Evolutionary conservation across 2,888 invertebrate species (phyloP).

Genomic region (Tridacna gigas): DNA sequence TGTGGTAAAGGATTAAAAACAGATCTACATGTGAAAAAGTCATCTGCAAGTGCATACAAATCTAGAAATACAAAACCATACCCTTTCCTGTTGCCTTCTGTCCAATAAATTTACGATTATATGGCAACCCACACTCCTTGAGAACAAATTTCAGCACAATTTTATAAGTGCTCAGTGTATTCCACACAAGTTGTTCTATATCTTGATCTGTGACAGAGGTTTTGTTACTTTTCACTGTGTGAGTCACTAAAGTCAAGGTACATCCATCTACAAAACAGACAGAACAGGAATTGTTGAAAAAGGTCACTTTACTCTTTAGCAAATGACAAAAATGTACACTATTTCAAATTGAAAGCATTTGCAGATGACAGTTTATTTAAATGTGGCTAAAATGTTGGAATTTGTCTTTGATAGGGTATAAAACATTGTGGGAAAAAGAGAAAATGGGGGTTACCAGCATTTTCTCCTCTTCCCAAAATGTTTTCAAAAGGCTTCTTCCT

Average conservation of each 20-base stretch:
- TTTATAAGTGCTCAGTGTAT: conserved; percentile 45
- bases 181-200: conserved; percentile 48
- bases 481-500: no score
- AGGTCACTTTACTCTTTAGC: no score
- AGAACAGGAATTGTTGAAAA: background rate
- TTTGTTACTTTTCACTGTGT: conserved; percentile 37
- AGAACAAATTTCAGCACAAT: conserved; percentile 42
- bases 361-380: no score
- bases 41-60: no score
- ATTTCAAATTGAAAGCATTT: no score
- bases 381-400: no score
- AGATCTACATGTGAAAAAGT: no score
- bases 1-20: background rate
- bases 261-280: conserved; percentile 35
- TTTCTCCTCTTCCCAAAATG: no score
- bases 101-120: conserved; percentile 18
- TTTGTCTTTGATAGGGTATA: no score
- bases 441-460: no score
- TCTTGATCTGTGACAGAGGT: conserved; percentile 1
- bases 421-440: no score
- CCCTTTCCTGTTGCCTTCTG: conserved; percentile 16
- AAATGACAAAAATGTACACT: no score
- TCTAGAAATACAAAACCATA: background rate
- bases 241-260: conserved; percentile 36
- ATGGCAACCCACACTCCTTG: conserved; percentile 28